Conservation (phyloP, 2,888 invertebrate species). For the Spisula solida region DNA sequence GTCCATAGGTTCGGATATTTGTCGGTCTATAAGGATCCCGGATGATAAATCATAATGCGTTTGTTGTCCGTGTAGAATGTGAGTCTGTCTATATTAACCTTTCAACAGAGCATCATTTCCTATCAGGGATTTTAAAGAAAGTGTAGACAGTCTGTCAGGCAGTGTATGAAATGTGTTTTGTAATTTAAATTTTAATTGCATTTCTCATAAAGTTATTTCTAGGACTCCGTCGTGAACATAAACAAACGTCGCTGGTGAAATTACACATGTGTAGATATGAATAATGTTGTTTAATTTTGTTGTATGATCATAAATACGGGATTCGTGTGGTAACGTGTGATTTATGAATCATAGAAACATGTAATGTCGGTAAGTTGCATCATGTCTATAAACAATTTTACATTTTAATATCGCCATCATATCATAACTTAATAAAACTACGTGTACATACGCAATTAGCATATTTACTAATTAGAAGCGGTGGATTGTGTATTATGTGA, state of each 20-base stretch:
- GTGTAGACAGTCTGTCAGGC: neutral
- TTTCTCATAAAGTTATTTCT: neutral
- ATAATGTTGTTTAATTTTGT: neutral
- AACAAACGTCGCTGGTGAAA: neutral
- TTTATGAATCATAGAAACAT: neutral
- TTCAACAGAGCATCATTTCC: neutral
- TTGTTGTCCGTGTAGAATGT: neutral
- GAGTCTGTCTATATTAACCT: no score
- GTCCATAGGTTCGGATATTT: no score
- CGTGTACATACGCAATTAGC: neutral
- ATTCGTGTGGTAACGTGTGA: constrained; percentile 3
- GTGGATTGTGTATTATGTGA: no score
- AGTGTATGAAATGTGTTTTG: neutral
- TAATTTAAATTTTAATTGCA: neutral
- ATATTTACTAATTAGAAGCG: neutral
- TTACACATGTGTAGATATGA: neutral
- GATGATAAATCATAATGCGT: no score
- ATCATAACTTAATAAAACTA: neutral
- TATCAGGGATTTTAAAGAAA: neutral
- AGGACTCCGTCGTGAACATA: neutral
- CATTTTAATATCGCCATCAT: neutral
- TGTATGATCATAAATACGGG: neutral
- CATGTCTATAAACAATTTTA: constrained; percentile 1
- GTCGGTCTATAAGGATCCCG: no score
- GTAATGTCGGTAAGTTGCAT: neutral